Evolutionary conservation across 1,140 invertebrate species (phyloP), one percentile per base, ranked within the genome.

Genomic region (Leptinotarsa defecta): DNA sequence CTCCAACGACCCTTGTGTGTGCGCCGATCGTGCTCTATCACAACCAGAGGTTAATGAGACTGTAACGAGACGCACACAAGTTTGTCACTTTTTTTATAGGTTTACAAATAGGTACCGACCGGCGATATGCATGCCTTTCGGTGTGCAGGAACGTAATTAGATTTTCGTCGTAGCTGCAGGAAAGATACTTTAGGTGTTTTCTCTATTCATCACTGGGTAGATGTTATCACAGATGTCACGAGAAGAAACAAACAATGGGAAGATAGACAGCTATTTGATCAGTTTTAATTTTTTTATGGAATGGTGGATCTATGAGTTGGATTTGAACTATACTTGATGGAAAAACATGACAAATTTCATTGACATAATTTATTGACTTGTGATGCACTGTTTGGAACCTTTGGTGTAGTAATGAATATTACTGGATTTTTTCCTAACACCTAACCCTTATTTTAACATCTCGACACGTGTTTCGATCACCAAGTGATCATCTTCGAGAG

Each of bases 81-180:
- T 57, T 57, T 57, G 52, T 57, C 52, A 57, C 52, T 57, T 57
- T 57, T 27, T 57, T 57, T 57, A 57, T 57, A 19, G 52, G 52
- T 57, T 57, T 57, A 57, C 52, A 57, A 57, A 57, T 57, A 57
- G 52, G 52, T 4, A 19, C 52, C 52, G 52, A 19, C n/a, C 52
- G 52, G 52, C 52, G 52, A 19, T 57, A 19, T 57, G 52, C 52
- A 57, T 57, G 52, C 15, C 52, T 57, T 57, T 57, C 52, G 52
- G 52, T 57, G 52, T 57, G 52, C 52, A 57, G 52, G 52, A 57
- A 57, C 52, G 52, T 57, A 57, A 57, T 57, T 57, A 57, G 52
- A 57, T 57, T 57, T 57, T 57, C 52, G 6, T 57, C n/a, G 52
- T 17, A 19, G 52, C 52, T 57, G n/a, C 52, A 57, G 52, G 17